These are phyloP conservation scores for Gisinianus flammeolus DNA, from an alignment of 2,888 invertebrate genomes.

Conservation along the genomic window DNA sequence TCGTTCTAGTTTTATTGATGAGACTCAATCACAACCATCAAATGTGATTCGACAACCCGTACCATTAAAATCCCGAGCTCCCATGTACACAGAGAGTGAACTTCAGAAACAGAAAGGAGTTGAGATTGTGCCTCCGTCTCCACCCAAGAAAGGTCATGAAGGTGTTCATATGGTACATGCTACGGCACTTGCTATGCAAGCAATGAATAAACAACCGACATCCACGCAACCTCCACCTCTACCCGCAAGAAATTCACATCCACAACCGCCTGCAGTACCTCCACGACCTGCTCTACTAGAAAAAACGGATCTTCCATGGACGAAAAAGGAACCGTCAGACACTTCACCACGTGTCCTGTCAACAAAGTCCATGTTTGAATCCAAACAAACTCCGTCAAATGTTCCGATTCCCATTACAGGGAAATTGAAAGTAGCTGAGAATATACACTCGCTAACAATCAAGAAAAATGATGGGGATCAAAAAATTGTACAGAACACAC, in stretches of 20 bases:
- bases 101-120: slow-evolving; percentile 25
- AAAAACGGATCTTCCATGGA: slow-evolving; percentile 53
- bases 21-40: slow-evolving; percentile 20
- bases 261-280: slow-evolving; percentile 35
- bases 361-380: slow-evolving; percentile 53
- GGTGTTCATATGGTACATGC: slow-evolving; percentile 59
- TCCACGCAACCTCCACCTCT: slow-evolving; percentile 5
- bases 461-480: slow-evolving; percentile 32
- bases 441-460: slow-evolving; percentile 17
- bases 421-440: slow-evolving; percentile 28
- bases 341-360: slow-evolving; percentile 45
- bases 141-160: slow-evolving; percentile 31
- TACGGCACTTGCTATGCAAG: slow-evolving; percentile 56
- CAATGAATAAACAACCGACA: slow-evolving; percentile 47
- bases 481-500: slow-evolving; percentile 23
- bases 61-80: slow-evolving; percentile 39
- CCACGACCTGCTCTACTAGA: slow-evolving; percentile 43
- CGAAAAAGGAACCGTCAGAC: slow-evolving; percentile 43
- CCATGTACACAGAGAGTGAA: slow-evolving; percentile 1
- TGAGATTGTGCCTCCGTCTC: neutral
- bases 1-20: slow-evolving; percentile 14
- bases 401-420: slow-evolving; percentile 27
- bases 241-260: slow-evolving; percentile 22
- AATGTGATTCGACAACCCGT: slow-evolving; percentile 40
- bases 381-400: slow-evolving; percentile 7